These are phyloP conservation scores for Tor tambroides DNA, from an alignment of 2,113 vertebrate genomes.

Conservation along the genomic window DNA sequence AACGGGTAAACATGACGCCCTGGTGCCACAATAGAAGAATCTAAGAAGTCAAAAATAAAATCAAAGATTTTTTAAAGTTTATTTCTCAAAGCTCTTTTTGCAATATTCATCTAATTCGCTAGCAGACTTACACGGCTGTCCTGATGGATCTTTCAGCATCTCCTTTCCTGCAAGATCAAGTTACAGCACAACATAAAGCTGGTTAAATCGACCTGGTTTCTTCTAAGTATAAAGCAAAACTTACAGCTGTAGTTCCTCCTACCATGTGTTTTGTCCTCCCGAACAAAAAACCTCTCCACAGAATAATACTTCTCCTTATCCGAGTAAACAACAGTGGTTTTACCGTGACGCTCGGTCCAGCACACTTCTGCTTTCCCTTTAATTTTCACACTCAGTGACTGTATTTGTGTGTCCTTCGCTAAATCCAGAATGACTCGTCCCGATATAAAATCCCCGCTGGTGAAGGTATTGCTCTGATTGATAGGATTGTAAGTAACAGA, in stretches of 20 bases:
- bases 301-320: constrained; percentile 75
- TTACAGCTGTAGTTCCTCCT: neutral
- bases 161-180: neutral
- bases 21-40: constrained; percentile 60
- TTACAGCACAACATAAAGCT: neutral
- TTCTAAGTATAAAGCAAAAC: neutral
- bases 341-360: constrained; percentile 66
- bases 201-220: neutral
- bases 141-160: constrained; percentile 10
- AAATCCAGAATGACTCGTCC: constrained; percentile 69
- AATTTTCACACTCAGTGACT: constrained; percentile 64
- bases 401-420: constrained; percentile 63
- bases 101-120: neutral
- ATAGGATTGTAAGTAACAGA: constrained; percentile 59
- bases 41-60: constrained; percentile 56
- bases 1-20: constrained; percentile 75
- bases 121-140: constrained; percentile 21
- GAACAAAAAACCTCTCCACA: too few species aligned
- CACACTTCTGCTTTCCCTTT: constrained; percentile 70
- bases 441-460: constrained; percentile 62
- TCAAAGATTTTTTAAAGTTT: neutral
- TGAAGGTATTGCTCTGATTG: too few species aligned
- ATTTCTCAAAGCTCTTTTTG: neutral
- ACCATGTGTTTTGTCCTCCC: neutral
- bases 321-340: constrained; percentile 54